These are phyloP conservation scores for Athene cunicularia DNA, from an alignment of 2,113 vertebrate species.

Conservation along the genomic window DNA sequence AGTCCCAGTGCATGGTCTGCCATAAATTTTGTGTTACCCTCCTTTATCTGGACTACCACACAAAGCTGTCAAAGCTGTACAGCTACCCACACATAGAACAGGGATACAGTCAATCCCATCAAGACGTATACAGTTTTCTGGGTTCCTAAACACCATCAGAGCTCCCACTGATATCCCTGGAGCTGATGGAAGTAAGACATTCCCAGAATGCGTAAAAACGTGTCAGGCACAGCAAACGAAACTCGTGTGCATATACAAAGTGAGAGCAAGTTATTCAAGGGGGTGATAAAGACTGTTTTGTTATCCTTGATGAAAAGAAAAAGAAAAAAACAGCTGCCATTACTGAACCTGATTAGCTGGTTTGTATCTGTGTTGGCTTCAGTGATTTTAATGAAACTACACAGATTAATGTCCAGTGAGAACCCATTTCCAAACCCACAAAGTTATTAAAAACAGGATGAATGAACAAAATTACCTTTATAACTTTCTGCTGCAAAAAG, in stretches of 20 bases:
- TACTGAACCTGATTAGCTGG: not conserved
- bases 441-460: not conserved
- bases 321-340: not conserved
- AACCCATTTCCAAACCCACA: not conserved
- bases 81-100: not conserved
- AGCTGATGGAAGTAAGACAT: not conserved
- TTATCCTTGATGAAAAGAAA: not conserved
- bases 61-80: not conserved
- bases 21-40: not conserved
- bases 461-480: not conserved
- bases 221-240: not conserved
- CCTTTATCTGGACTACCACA: not conserved
- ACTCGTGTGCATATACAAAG: not conserved
- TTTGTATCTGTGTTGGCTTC: not conserved
- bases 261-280: not conserved
- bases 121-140: not conserved
- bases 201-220: not conserved
- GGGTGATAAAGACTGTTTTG: not conserved
- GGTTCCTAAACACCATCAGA: not conserved
- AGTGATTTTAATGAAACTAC: conserved; percentile 25
- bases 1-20: not conserved
- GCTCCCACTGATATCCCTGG: not conserved
- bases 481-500: conserved; percentile 10
- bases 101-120: not conserved
- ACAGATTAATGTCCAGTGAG: not conserved